Evolutionary conservation across 2,888 invertebrate genomes (phyloP).

Genomic region (Lordiphosa andalusiaca): DNA sequence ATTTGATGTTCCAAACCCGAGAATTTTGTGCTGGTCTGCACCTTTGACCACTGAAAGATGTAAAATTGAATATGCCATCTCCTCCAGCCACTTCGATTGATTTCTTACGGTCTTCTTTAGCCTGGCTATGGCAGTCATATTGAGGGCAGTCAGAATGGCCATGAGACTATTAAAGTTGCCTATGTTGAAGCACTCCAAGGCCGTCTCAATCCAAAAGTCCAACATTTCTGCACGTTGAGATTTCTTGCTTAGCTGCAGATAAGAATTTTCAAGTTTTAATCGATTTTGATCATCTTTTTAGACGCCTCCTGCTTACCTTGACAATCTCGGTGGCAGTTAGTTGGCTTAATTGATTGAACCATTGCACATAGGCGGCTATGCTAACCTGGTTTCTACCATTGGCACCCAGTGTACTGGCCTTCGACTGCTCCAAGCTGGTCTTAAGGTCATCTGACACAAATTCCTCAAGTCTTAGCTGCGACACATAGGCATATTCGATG

Average conservation of each 20-base stretch:
- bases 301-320: conserved; percentile 83
- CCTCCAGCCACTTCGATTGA: background rate
- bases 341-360: conserved; percentile 97
- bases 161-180: conserved; percentile 98
- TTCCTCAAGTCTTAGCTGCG: conserved; percentile 97
- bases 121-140: conserved; percentile 94
- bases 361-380: conserved; percentile 95
- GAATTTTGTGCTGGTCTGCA: conserved; percentile 88
- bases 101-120: conserved; percentile 94
- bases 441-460: conserved; percentile 91
- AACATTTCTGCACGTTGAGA: conserved; percentile 93
- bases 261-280: no score
- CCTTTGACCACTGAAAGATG: conserved; percentile 88
- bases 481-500: conserved; percentile 94
- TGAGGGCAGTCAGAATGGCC: conserved; percentile 97
- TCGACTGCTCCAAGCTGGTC: conserved; percentile 81
- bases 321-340: conserved; percentile 96
- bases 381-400: conserved; percentile 80
- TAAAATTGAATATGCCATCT: background rate
- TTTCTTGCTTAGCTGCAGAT: conserved; percentile 91
- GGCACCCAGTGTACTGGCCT: conserved; percentile 86
- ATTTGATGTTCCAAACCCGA: conserved; percentile 91
- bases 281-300: background rate
- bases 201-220: conserved; percentile 97
- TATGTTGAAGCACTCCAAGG: conserved; percentile 96